phyloP scores from a whole-genome alignment of 2,113 vertebrate genomes.

The Thamnaconus septentrionalis region DNA sequence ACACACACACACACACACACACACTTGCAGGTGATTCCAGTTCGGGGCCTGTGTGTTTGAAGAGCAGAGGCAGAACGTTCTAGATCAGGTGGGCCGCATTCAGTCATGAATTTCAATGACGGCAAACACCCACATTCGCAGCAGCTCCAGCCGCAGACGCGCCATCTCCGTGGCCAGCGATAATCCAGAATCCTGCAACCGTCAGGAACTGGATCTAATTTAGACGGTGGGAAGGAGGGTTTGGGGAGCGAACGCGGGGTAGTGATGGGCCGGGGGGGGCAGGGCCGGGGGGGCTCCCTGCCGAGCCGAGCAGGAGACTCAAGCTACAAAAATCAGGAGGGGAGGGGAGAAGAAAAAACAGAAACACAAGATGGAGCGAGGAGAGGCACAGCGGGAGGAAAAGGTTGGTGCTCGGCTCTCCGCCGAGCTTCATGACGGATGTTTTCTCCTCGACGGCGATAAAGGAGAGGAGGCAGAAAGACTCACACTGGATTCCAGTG shows the following conservation, averaged over 20 bases:
- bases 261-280: too few species aligned
- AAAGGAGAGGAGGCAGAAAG: slow-evolving; percentile 8
- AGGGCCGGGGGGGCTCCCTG: slow-evolving; percentile 43
- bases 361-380: slow-evolving; percentile 21
- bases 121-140: slow-evolving; percentile 53
- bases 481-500: background rate
- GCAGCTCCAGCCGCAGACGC: slow-evolving; percentile 43
- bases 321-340: slow-evolving; percentile 23
- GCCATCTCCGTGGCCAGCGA: slow-evolving; percentile 34
- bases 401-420: slow-evolving; percentile 35
- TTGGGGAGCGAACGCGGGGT: too few species aligned
- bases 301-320: slow-evolving; percentile 30
- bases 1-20: slow-evolving; percentile 27
- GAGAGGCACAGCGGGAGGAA: slow-evolving; percentile 19
- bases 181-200: slow-evolving; percentile 52
- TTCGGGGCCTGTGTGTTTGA: slow-evolving; percentile 39
- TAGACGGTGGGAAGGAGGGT: too few species aligned
- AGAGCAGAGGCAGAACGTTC: slow-evolving; percentile 59
- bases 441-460: slow-evolving; percentile 28
- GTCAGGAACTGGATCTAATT: slow-evolving; percentile 48
- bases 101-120: slow-evolving; percentile 63
- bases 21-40: slow-evolving; percentile 52
- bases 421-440: slow-evolving; percentile 7
- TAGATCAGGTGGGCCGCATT: slow-evolving; percentile 53
- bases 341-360: slow-evolving; percentile 12